These are phyloP conservation scores for Elachura formosa DNA, from an alignment of 2,113 vertebrate genomes.

Conservation along the genomic window DNA sequence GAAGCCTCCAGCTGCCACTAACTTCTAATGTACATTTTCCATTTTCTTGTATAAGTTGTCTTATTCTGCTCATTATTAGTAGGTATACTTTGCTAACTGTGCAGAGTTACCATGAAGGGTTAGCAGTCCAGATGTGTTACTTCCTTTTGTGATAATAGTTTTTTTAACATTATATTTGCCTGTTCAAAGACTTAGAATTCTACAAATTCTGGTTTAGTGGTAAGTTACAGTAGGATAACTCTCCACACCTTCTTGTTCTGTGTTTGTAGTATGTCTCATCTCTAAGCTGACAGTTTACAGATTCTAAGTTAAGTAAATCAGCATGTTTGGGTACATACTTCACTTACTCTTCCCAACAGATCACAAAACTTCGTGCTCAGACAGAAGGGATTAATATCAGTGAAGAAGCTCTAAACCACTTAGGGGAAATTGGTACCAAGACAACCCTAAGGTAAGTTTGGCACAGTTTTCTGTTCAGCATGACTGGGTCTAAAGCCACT, in stretches of 20 bases:
- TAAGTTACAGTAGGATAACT: neutral
- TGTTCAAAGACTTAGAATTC: neutral
- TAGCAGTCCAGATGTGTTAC: neutral
- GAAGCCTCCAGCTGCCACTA: neutral
- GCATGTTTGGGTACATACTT: neutral
- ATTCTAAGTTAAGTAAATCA: neutral
- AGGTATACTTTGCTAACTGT: neutral
- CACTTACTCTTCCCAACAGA: constrained; percentile 70
- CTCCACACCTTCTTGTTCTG: neutral
- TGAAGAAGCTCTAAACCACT: constrained; percentile 88
- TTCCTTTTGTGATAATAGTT: neutral
- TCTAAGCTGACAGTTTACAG: neutral
- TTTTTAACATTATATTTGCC: neutral
- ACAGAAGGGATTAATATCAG: constrained; percentile 92
- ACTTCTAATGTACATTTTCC: neutral
- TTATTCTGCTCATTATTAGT: neutral
- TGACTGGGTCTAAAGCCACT: neutral
- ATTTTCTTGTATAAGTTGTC: neutral
- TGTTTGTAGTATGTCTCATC: neutral
- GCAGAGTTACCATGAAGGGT: neutral
- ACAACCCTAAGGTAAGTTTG: constrained; percentile 88
- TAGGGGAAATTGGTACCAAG: constrained; percentile 94
- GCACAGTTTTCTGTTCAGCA: neutral
- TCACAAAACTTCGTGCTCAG: constrained; percentile 96
- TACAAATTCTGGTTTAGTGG: neutral